Evolutionary conservation across 2,797 vertebrate genomes (phyloP).

Genomic region (Melanogrammus aeglefinus): DNA sequence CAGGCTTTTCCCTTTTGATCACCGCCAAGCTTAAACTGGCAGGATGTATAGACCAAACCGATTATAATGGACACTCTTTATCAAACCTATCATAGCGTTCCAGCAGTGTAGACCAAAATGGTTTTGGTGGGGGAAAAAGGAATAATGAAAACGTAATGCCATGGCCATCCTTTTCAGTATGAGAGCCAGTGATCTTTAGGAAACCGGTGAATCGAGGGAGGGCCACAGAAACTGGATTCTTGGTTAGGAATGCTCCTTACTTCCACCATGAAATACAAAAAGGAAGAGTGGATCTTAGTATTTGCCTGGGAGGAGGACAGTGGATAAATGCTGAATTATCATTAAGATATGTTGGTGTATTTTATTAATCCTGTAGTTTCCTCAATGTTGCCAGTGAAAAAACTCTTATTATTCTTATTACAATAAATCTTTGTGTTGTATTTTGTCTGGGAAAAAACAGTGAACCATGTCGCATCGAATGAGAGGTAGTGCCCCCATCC

Average conservation of each 20-base stretch:
- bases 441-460: background rate
- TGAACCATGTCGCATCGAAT: background rate
- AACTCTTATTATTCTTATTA: background rate
- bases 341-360: background rate
- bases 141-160: background rate
- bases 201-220: background rate
- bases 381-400: background rate
- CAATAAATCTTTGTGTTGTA: background rate
- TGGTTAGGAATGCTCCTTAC: background rate
- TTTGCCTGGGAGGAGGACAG: background rate
- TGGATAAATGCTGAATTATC: background rate
- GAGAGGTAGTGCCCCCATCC: background rate
- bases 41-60: background rate
- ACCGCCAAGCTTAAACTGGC: constrained; percentile 6
- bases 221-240: background rate
- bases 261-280: background rate
- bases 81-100: background rate
- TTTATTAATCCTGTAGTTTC: background rate
- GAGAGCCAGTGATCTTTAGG: background rate
- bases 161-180: background rate
- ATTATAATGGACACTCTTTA: constrained; percentile 4
- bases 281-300: background rate
- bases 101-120: background rate
- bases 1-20: constrained; percentile 10
- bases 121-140: background rate